These are phyloP conservation scores for Philantomba maxwellii DNA, from an alignment of 2,113 vertebrate genomes.

Conservation along the genomic window DNA sequence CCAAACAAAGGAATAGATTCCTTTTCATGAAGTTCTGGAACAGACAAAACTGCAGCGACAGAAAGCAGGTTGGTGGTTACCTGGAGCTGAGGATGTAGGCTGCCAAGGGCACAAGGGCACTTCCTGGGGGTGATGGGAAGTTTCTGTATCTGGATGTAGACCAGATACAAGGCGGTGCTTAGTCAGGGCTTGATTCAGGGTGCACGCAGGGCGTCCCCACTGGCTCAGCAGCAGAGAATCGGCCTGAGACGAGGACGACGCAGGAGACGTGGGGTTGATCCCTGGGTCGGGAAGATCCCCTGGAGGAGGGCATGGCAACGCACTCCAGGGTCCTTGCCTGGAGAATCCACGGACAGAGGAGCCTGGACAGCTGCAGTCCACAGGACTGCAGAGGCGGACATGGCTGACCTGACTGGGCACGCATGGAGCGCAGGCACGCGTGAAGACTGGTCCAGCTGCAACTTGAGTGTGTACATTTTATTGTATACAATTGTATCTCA, in stretches of 20 bases:
- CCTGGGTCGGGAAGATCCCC: not conserved
- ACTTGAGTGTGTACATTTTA: not conserved
- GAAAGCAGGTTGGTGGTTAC: not conserved
- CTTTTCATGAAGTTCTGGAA: not conserved
- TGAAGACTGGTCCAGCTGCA: not conserved
- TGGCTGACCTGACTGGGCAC: accelerated
- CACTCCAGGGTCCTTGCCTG: not conserved
- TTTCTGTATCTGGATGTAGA: not conserved
- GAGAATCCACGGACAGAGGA: not conserved
- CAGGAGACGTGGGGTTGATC: accelerated
- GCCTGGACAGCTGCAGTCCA: not conserved
- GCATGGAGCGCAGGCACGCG: accelerated
- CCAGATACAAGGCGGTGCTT: not conserved
- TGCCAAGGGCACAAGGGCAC: not conserved
- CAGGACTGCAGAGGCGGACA: not conserved
- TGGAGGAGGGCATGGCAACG: not conserved
- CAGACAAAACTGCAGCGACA: not conserved
- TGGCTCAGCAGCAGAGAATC: not conserved
- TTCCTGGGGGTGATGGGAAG: not conserved
- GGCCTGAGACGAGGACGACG: accelerated
- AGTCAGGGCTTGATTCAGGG: not conserved
- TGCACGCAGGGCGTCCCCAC: not conserved
- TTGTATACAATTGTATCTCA: not conserved
- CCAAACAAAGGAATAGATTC: not conserved
- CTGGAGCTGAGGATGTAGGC: not conserved